phyloP scores from a whole-genome alignment of 2,888 invertebrate genomes.

The Blomia tropicalis region DNA sequence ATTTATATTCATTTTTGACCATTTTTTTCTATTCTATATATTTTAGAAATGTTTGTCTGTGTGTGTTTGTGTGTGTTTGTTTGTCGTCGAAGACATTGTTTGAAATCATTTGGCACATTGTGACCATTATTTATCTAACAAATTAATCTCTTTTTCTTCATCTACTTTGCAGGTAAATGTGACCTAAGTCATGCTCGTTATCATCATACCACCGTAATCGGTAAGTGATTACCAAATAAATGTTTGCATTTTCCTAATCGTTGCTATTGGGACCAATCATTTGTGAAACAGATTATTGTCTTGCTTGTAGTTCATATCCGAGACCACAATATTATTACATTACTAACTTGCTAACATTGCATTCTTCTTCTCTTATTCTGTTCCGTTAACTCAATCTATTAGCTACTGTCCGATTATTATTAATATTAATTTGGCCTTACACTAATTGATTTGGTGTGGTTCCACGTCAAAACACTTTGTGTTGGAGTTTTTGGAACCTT shows the following conservation, averaged over 20 bases:
- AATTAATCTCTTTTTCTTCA: not conserved
- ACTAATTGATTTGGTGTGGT: constrained; percentile 7
- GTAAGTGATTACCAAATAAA: constrained; percentile 32
- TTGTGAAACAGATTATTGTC: not conserved
- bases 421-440: constrained; percentile 5
- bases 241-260: not conserved
- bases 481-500: no score
- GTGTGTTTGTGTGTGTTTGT: not conserved
- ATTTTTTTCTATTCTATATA: no score
- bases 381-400: constrained; percentile 12
- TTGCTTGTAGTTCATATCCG: not conserved
- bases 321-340: not conserved
- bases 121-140: not conserved
- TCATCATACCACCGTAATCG: constrained; percentile 55
- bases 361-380: no score
- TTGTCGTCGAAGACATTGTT: not conserved
- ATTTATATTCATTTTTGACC: no score
- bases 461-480: no score
- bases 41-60: constrained; percentile 2
- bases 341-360: not conserved
- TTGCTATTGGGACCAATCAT: no score
- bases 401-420: constrained; percentile 13
- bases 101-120: no score
- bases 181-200: constrained; percentile 27
- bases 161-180: constrained; percentile 37